Conservation (phyloP, 2,113 vertebrate species). For the Riparia riparia region DNA sequence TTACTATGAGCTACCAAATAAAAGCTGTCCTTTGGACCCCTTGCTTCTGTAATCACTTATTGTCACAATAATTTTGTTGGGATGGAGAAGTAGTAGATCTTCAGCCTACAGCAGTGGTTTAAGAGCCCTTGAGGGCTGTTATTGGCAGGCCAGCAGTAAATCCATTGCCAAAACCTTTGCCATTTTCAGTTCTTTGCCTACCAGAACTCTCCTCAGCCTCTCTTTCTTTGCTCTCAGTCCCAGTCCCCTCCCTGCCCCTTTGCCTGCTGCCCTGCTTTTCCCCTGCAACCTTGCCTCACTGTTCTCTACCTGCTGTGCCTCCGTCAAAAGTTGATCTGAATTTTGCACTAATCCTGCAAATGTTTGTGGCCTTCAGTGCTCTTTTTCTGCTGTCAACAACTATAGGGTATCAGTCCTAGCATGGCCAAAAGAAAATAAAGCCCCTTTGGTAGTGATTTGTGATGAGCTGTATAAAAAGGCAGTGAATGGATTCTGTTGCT, state of each 20-base stretch:
- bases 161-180: background rate
- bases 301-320: background rate
- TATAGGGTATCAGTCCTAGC: background rate
- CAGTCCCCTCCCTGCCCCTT: background rate
- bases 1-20: background rate
- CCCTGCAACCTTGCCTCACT: background rate
- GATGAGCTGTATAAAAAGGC: background rate
- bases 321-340: background rate
- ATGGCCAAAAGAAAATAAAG: background rate
- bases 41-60: background rate
- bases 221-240: background rate
- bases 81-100: rapidly evolving
- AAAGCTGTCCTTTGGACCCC: background rate
- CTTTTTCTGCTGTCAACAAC: background rate
- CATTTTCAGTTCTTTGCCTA: background rate
- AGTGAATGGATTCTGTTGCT: rapidly evolving
- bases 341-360: background rate
- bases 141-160: background rate
- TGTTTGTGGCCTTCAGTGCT: background rate
- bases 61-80: background rate
- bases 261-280: background rate
- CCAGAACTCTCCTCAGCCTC: background rate
- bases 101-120: background rate
- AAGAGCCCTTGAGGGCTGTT: background rate
- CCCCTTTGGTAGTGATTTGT: background rate